A percentile compares a stretch with the other conserved stretches of the same genome.
Conservation (phyloP, 2,888 invertebrate species). For the Merodon equestris region DNA sequence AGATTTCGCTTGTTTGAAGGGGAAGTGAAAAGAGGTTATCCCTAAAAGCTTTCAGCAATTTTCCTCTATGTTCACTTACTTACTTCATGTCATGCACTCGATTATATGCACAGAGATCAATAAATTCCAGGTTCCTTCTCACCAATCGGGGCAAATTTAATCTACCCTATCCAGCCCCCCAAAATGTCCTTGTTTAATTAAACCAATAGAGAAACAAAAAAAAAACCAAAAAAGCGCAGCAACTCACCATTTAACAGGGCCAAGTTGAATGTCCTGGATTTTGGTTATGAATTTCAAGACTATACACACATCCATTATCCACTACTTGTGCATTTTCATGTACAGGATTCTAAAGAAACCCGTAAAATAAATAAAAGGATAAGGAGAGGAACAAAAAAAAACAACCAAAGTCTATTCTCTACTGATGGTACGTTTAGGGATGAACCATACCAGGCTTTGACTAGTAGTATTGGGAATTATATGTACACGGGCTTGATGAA, state of each 20-base stretch:
- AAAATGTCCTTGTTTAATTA: conserved; percentile 11
- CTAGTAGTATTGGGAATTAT: conserved; percentile 39
- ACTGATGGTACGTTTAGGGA: conserved; percentile 37
- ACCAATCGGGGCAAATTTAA: conserved; percentile 51
- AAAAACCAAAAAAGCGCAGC: neutral
- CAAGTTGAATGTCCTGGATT: conserved; percentile 64
- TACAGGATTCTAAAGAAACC: conserved; percentile 30
- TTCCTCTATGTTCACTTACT: no score
- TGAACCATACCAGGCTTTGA: conserved; percentile 35
- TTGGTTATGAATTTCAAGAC: conserved; percentile 61
- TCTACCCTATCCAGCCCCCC: conserved; percentile 42
- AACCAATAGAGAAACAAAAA: conserved; percentile 20
- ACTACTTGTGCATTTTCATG: conserved; percentile 25
- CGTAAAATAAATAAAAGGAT: conserved; percentile 15
- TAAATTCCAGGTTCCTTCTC: conserved; percentile 40
- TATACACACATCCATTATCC: conserved; percentile 7
- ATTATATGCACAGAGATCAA: conserved; percentile 34
- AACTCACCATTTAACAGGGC: conserved; percentile 38
- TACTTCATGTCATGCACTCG: no score
- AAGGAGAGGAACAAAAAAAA: conserved; percentile 39
- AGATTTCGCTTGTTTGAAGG: no score
- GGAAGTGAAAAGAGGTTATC: no score
- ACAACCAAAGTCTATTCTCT: conserved; percentile 43
- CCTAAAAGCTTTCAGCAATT: no score
- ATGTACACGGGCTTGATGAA: conserved; percentile 15